Conservation (phyloP, 2,888 invertebrate species). For the Prosopocoilus inquinatus region DNA sequence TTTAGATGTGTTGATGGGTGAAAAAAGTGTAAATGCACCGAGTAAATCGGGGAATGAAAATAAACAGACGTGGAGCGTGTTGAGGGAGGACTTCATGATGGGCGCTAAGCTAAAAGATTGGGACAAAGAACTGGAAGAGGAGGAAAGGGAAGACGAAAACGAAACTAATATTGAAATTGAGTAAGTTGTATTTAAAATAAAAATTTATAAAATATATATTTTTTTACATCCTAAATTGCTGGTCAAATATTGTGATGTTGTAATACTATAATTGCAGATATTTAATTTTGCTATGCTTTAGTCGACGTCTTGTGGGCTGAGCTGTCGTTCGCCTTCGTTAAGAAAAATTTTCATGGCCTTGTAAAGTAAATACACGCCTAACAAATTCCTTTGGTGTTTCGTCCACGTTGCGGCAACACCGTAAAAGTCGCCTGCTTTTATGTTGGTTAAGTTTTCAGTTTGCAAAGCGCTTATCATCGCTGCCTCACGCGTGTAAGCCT, state of each 20-base stretch:
- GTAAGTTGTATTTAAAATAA: neutral
- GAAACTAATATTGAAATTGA: slow-evolving; percentile 11
- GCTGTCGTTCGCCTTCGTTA: slow-evolving; percentile 85
- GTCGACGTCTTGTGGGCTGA: slow-evolving; percentile 72
- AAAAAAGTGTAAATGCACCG: slow-evolving; percentile 55
- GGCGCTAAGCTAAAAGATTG: slow-evolving; percentile 87
- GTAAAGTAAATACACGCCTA: slow-evolving; percentile 77
- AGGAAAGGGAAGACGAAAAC: slow-evolving; percentile 36
- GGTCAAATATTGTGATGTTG: neutral
- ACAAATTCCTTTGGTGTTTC: slow-evolving; percentile 63
- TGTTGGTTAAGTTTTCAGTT: slow-evolving; percentile 72
- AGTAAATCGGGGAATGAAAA: slow-evolving; percentile 29
- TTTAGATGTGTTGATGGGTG: slow-evolving; percentile 75
- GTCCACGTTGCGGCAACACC: slow-evolving; percentile 76
- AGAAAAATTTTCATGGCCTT: slow-evolving; percentile 82
- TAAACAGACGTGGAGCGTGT: slow-evolving; percentile 61
- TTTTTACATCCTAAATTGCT: neutral
- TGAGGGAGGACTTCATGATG: slow-evolving; percentile 86
- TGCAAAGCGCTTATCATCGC: slow-evolving; percentile 90
- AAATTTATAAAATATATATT: neutral
- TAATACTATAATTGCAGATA: slow-evolving; percentile 3
- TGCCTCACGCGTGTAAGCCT: slow-evolving; percentile 92
- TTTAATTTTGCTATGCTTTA: slow-evolving; percentile 13
- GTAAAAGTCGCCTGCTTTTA: slow-evolving; percentile 79
- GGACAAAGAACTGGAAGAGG: slow-evolving; percentile 71